These are phyloP conservation scores for Phocides pigmalion DNA, from an alignment of 1,140 invertebrate genomes.

Conservation along the genomic window DNA sequence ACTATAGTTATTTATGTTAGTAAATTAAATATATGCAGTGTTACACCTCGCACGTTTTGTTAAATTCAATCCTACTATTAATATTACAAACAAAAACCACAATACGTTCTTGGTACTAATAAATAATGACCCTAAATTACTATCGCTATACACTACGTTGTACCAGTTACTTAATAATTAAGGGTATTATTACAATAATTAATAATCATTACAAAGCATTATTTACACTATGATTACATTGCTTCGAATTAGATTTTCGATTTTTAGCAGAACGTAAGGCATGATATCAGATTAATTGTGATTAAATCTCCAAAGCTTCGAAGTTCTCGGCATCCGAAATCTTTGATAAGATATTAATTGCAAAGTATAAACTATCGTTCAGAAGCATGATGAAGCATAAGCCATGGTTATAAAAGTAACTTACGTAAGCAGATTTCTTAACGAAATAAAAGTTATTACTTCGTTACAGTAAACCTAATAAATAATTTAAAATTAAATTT, in stretches of 20 bases:
- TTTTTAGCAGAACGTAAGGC: not conserved
- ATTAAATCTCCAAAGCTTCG: too few relatives aligned
- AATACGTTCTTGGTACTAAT: not conserved
- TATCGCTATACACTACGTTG: not conserved
- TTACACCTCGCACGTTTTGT: constrained; percentile 18
- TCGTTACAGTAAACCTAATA: too few relatives aligned
- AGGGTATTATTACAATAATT: constrained; percentile 40
- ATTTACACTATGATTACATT: constrained; percentile 30
- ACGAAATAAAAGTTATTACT: too few relatives aligned
- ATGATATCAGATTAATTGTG: not conserved
- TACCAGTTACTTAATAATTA: not conserved
- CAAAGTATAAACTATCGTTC: not conserved
- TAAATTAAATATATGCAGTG: not conserved
- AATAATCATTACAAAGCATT: constrained; percentile 44
- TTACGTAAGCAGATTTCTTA: too few relatives aligned
- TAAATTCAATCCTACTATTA: not conserved
- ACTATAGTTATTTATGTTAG: constrained; percentile 1
- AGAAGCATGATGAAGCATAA: too few relatives aligned
- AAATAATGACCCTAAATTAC: not conserved
- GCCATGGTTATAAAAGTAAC: too few relatives aligned
- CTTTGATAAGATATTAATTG: not conserved
- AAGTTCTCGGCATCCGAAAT: not conserved
- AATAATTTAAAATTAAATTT: too few relatives aligned
- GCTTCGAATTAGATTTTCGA: not conserved
- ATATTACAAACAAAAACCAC: not conserved